Conservation (phyloP, 2,888 invertebrate species). For the Agonopterix heracliana region DNA sequence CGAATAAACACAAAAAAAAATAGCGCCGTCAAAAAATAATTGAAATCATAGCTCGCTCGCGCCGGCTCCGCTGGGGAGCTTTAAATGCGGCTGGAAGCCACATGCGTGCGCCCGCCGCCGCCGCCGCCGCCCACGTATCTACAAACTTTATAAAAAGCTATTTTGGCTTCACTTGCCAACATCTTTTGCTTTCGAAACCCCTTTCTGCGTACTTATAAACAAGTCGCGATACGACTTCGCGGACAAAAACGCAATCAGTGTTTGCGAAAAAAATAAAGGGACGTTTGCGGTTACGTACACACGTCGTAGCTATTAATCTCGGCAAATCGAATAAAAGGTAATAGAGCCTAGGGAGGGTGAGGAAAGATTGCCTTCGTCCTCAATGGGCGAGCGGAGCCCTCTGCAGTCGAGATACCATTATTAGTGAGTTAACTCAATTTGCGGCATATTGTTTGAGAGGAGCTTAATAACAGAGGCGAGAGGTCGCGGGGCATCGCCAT, state of each 20-base stretch:
- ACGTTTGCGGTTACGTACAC: conserved; percentile 37
- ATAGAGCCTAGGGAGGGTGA: conserved; percentile 48
- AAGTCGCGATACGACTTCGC: conserved; percentile 10
- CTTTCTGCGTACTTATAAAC: conserved; percentile 21
- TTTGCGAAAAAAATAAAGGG: conserved; percentile 23
- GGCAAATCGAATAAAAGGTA: conserved; percentile 64
- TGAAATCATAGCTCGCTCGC: conserved; percentile 63
- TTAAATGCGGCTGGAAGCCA: conserved; percentile 36
- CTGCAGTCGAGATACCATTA: conserved; percentile 66
- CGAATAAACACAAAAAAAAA: conserved; percentile 70
- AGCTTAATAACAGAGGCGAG: conserved; percentile 69
- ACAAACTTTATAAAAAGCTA: conserved; percentile 23
- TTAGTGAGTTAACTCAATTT: conserved; percentile 76
- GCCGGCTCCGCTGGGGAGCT: conserved; percentile 28
- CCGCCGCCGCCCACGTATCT: conserved; percentile 7
- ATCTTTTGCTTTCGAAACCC: conserved; percentile 20
- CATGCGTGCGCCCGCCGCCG: conserved; percentile 21
- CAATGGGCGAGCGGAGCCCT: conserved; percentile 54
- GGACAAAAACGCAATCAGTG: conserved; percentile 22
- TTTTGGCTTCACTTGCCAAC: conserved; percentile 27
- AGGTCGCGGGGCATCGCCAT: conserved; percentile 57
- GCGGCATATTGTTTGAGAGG: conserved; percentile 73
- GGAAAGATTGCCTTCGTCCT: conserved; percentile 59
- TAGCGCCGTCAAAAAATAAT: conserved; percentile 73
- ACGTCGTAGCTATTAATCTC: conserved; percentile 62